Conservation (phyloP, 2,113 vertebrate genomes). For the Paratilapia polleni region DNA sequence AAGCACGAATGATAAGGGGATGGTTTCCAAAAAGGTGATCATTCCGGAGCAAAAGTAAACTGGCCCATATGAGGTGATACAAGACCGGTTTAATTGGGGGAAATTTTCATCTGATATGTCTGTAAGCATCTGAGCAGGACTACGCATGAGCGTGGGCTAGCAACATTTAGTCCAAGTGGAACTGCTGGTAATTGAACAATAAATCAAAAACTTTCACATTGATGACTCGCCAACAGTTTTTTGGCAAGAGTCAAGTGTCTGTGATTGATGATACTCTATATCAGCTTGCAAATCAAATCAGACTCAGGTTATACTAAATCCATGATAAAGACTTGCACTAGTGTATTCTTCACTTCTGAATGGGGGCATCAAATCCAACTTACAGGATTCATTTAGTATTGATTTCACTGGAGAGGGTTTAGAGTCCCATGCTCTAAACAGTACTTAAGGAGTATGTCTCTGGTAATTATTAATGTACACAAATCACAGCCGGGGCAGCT, state of each 20-base stretch:
- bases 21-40: slow-evolving; percentile 12
- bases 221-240: background rate
- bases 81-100: background rate
- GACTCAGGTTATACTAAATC: background rate
- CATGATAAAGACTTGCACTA: background rate
- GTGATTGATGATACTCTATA: background rate
- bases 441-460: slow-evolving; percentile 30
- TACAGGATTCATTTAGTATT: slow-evolving; percentile 39
- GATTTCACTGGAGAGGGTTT: slow-evolving; percentile 40
- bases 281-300: slow-evolving; percentile 2
- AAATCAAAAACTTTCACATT: background rate
- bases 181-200: background rate
- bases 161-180: background rate
- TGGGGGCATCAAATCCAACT: background rate
- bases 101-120: slow-evolving; percentile 4
- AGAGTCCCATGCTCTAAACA: slow-evolving; percentile 30
- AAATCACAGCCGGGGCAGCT: slow-evolving; percentile 42
- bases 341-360: background rate
- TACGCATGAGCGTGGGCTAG: background rate
- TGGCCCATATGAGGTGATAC: background rate
- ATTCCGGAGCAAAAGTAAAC: background rate
- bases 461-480: slow-evolving; percentile 50
- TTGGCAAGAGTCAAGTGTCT: background rate
- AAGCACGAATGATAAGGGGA: slow-evolving; percentile 28
- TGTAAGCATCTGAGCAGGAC: background rate